Base-by-base conservation (phyloP, 1,140 invertebrate species). In the Drosophila novamexicana region DNA sequence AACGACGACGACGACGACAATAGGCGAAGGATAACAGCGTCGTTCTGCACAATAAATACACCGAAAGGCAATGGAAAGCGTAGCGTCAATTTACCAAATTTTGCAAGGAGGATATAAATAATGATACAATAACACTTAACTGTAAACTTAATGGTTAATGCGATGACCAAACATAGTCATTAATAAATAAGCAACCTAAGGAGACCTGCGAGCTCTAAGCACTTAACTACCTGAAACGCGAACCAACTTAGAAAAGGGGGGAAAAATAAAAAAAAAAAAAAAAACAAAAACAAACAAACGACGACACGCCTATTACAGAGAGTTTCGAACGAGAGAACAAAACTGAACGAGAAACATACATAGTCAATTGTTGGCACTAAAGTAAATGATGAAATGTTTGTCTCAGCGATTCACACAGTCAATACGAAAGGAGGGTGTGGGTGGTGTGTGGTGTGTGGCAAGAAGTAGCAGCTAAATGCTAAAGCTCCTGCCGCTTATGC, bases 21-120 rank as follows among this genome's bases (percentile, higher is more conserved):
- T 73, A 74, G 65, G 65, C 72, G 53, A 83, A 85, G 73, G 63
- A 84, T 78, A 72, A 84, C 66, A 75, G 68, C 77, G 57, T 77
- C 72, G 62, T 57, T 63, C 57, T 74, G 44, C 32, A 32, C 7
- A 44, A 61, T 54, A 47, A 45, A 72, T 64, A 44, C 54, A 49
- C 47, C 52, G 54, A 65, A 78, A 75, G 45, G 39, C 63, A 67
- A 76, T 40, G 56, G 29, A 66, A 69, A 75, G 68, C 12, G 53
- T 54, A 10, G 14, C 34, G 53, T 40, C 18, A 56, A 58, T 40
- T 50, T 36, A 34, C 29, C n/a, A 67, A 45, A 65, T 37, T 18
- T 54, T 29, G 37, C 59, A 64, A 64, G 58, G 58, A 45, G 9
- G 12, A 29, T 34, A 53, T 3, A 39, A 12, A 40, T 12, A 52